These are phyloP conservation scores for Calyptommatus sinebrachiatus DNA, from an alignment of 2,113 vertebrate genomes.

Conservation along the genomic window DNA sequence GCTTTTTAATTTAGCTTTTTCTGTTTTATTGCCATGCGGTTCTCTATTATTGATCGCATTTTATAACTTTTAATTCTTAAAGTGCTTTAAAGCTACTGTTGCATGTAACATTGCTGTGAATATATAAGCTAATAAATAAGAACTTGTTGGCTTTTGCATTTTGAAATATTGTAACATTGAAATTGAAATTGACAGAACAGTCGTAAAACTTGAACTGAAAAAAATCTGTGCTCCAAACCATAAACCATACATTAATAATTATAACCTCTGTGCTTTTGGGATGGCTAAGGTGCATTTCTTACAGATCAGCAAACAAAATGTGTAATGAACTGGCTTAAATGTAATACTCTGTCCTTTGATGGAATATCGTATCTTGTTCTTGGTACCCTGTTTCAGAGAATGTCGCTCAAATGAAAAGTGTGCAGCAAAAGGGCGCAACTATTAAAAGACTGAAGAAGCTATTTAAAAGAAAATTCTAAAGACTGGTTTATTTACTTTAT, in stretches of 20 bases:
- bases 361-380: neutral
- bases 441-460: neutral
- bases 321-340: neutral
- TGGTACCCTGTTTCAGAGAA: neutral
- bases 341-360: neutral
- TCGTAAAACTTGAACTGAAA: neutral
- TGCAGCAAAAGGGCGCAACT: neutral
- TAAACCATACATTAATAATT: neutral
- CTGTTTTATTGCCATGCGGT: too few species aligned
- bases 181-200: neutral
- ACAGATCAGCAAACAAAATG: neutral
- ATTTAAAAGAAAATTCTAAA: neutral
- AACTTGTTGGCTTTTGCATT: neutral
- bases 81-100: too few species aligned
- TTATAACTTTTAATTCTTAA: too few species aligned
- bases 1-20: too few species aligned
- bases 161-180: neutral
- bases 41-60: too few species aligned
- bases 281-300: neutral
- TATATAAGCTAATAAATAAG: too few species aligned
- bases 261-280: neutral
- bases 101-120: too few species aligned
- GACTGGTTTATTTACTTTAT: neutral
- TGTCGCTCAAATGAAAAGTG: neutral
- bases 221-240: neutral